Percentiles rank a stretch among this genome's conserved stretches.
These are phyloP conservation scores for Orientallactaga bullata DNA, from an alignment of 2,113 vertebrate genomes.

Conservation along the genomic window DNA sequence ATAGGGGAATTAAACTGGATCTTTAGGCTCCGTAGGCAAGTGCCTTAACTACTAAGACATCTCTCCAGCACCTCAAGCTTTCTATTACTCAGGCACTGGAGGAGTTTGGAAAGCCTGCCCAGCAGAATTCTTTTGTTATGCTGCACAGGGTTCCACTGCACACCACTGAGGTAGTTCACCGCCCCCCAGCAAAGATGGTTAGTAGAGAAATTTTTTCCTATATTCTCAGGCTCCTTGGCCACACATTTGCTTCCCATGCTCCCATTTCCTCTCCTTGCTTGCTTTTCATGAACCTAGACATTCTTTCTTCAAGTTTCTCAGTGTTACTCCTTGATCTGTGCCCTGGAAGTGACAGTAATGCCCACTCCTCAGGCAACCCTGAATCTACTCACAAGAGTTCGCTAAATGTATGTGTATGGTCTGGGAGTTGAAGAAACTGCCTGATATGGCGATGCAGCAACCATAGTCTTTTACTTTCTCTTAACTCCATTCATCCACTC, in stretches of 20 bases:
- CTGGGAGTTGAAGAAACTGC: too few species aligned
- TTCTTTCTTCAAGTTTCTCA: background rate
- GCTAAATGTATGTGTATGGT: too few species aligned
- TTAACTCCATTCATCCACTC: background rate
- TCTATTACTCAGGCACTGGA: background rate
- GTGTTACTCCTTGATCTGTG: background rate
- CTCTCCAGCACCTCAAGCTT: too few species aligned
- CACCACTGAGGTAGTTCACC: too few species aligned
- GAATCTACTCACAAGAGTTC: background rate
- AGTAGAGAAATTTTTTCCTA: background rate
- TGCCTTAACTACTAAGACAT: too few species aligned
- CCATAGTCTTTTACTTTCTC: background rate
- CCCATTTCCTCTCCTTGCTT: background rate
- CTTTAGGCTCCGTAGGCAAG: too few species aligned
- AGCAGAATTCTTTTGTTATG: too few species aligned
- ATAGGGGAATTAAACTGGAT: too few species aligned
- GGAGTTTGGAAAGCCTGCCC: background rate
- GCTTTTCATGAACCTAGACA: background rate
- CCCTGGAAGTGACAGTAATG: too few species aligned
- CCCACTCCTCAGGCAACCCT: too few species aligned
- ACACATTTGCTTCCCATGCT: background rate
- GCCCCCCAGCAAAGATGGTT: too few species aligned
- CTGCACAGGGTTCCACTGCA: background rate
- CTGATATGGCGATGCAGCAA: background rate
- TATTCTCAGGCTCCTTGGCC: background rate